Base-by-base conservation (phyloP, 2,888 invertebrate genomes). In the Calameuta pallipes region DNA sequence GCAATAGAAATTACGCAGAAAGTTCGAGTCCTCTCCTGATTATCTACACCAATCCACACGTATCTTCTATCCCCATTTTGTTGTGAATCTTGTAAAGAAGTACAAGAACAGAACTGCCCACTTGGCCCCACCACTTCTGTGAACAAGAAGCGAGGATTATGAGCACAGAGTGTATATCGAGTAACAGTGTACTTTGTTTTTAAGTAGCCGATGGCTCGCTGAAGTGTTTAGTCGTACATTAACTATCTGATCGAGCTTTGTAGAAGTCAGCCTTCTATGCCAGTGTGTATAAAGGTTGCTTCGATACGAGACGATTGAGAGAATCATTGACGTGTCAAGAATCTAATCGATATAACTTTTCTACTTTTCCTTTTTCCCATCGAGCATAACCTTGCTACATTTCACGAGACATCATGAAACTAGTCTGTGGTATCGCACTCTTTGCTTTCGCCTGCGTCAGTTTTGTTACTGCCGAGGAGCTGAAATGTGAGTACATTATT, bases 211-310 rank as follows among this genome's bases (percentile, higher is more conserved):
- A 81, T 80, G 79, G 79, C 74, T 73, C 73, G 78, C 78, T 74
- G 73, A 75, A 79, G 76, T 76, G 73, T 79, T 81, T 81, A 81
- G 81, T 79, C 80, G 80, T 81, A 71, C 76, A 77, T 73, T 73
- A 79, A 75, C 36, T 78, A 79, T 73, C 76, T 78, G 76, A 78
- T 75, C 78, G 68, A 78, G 78, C 78, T 75, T 79, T 77, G 74
- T 68, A 74, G 78, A 76, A 89, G 93, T 94, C 93, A 95, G 87
- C 96, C 96, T 97, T 97, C 96, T 97, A 94, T 95, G 93, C 96
- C 96, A 97, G 96, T 96, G 96, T 93, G 96, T 96, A 96, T 96
- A 97, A 97, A 96, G 96, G 96, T 94, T 92, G 89, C 89, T 87
- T 85, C 85, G 80, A 82, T 82, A 75, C 35, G 56, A 74, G 73